Percentiles rank a stretch among this genome's conserved stretches.
These are phyloP conservation scores for Pyrgus malvae DNA, from an alignment of 2,888 invertebrate species.

Conservation along the genomic window DNA sequence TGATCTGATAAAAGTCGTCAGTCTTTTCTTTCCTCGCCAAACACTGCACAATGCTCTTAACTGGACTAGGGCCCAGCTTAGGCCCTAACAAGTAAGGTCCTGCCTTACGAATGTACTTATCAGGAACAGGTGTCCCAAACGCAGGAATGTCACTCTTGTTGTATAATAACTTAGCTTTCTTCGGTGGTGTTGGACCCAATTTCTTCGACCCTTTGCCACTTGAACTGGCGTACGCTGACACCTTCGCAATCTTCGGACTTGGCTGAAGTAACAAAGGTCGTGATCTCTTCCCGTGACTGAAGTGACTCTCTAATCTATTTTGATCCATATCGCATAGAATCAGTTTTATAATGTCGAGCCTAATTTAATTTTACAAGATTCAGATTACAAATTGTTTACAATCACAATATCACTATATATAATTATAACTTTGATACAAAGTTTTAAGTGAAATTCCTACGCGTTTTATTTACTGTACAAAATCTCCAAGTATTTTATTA, in stretches of 20 bases:
- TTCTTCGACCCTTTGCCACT: slow-evolving; percentile 60
- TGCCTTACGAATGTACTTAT: slow-evolving; percentile 81
- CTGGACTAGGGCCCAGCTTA: slow-evolving; percentile 87
- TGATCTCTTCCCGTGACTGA: slow-evolving; percentile 71
- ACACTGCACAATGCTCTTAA: slow-evolving; percentile 89
- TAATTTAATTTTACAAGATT: background rate
- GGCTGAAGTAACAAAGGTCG: slow-evolving; percentile 71
- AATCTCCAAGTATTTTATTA: too few species aligned
- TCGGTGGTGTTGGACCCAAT: slow-evolving; percentile 47
- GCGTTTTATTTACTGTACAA: slow-evolving; percentile 8
- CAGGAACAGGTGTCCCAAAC: slow-evolving; percentile 77
- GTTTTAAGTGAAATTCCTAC: slow-evolving; percentile 5
- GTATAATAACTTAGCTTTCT: slow-evolving; percentile 54
- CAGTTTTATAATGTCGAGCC: background rate
- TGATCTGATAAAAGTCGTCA: slow-evolving; percentile 85
- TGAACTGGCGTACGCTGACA: slow-evolving; percentile 58
- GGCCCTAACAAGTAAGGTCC: slow-evolving; percentile 87
- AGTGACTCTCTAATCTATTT: slow-evolving; percentile 64
- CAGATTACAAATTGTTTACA: too few species aligned
- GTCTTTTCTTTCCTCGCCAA: slow-evolving; percentile 86
- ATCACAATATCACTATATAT: background rate
- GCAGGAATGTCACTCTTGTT: slow-evolving; percentile 67
- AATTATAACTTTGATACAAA: background rate
- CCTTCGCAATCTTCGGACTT: slow-evolving; percentile 64
- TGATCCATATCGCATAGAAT: slow-evolving; percentile 60